These are phyloP conservation scores for Thaumetopoea pityocampa DNA, from an alignment of 1,140 invertebrate species.

Conservation along the genomic window DNA sequence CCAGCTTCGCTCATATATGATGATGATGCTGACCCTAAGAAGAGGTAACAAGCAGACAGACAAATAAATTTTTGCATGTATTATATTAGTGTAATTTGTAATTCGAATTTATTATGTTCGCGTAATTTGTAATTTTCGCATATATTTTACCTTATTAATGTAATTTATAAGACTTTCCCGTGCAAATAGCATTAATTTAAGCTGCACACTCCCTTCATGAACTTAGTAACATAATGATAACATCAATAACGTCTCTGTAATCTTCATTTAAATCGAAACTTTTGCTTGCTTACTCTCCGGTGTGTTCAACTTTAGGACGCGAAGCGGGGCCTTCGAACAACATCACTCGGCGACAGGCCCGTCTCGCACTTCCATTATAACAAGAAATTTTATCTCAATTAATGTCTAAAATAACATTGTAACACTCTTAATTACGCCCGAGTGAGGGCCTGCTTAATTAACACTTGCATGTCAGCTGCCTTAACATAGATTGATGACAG, in stretches of 20 bases:
- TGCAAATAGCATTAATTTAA: constrained; percentile 25
- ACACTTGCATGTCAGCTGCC: constrained; percentile 69
- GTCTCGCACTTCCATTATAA: constrained; percentile 52
- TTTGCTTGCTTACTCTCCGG: constrained; percentile 52
- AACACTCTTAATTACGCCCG: constrained; percentile 73
- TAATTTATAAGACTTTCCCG: constrained; percentile 2
- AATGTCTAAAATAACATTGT: constrained; percentile 73
- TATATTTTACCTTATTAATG: too few species aligned
- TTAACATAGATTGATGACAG: constrained; percentile 74
- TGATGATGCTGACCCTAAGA: too few species aligned
- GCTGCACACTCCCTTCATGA: constrained; percentile 13
- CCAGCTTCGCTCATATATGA: too few species aligned
- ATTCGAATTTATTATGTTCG: too few species aligned
- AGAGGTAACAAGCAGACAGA: too few species aligned
- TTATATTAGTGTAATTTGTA: too few species aligned
- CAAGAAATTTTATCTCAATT: constrained; percentile 71
- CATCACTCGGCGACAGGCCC: constrained; percentile 50
- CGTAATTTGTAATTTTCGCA: too few species aligned
- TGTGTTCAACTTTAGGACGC: constrained; percentile 43
- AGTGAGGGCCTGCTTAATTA: constrained; percentile 72
- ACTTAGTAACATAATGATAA: constrained; percentile 54
- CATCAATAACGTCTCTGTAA: constrained; percentile 47
- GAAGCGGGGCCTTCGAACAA: constrained; percentile 41
- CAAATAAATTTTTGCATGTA: too few species aligned
- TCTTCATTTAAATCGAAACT: constrained; percentile 61